Percentiles rank a stretch among this genome's conserved stretches.
Evolutionary conservation across 2,888 invertebrate species (phyloP).

Genomic region (Drosophila nigricruria): DNA sequence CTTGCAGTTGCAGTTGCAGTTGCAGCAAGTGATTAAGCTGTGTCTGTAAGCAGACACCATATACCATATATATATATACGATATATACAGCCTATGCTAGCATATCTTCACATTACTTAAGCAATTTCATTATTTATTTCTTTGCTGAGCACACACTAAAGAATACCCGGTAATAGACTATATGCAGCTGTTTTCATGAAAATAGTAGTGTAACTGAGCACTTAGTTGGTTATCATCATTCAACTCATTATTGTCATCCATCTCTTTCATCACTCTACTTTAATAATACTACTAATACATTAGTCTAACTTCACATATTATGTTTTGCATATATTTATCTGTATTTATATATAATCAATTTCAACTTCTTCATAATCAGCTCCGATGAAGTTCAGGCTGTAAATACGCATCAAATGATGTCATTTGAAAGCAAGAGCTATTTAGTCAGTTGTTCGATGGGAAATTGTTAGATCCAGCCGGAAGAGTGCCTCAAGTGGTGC

Average conservation of each 20-base stretch:
- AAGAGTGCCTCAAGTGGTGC: conserved; percentile 1
- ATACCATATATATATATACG: not conserved
- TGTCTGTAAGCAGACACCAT: not conserved
- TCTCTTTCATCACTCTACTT: no score
- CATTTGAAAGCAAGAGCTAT: not conserved
- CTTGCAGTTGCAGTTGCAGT: conserved; percentile 12
- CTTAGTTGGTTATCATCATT: no score
- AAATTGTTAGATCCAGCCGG: not conserved
- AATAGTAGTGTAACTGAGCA: no score
- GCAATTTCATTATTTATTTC: no score
- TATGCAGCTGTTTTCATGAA: not conserved
- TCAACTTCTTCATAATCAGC: no score
- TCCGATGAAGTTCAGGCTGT: no score
- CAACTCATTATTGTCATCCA: no score
- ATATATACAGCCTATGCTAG: not conserved
- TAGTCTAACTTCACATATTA: no score
- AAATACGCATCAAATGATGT: not conserved
- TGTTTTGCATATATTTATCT: no score
- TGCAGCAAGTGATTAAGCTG: not conserved
- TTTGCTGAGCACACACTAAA: not conserved
- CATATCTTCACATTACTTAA: not conserved
- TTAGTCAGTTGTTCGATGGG: not conserved
- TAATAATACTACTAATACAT: no score
- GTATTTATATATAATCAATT: no score
- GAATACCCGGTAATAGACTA: not conserved